phyloP scores from a whole-genome alignment of 2,888 invertebrate species.

The Chouioia cunea region DNA sequence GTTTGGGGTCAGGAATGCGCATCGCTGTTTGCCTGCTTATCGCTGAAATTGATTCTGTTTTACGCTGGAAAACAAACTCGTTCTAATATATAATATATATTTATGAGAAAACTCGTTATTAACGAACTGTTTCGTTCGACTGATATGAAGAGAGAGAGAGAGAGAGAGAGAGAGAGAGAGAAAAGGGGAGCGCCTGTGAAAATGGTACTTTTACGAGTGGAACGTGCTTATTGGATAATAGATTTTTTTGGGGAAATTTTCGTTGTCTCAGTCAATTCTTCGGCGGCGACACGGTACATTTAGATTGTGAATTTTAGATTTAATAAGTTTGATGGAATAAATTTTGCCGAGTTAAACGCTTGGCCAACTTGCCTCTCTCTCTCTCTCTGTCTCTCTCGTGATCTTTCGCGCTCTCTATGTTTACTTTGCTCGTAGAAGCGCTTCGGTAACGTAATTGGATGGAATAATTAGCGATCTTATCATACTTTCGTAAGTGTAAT shows the following conservation, averaged over 20 bases:
- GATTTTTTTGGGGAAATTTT: neutral
- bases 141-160: slow-evolving; percentile 23
- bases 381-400: neutral
- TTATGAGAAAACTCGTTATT: neutral
- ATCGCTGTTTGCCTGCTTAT: slow-evolving; percentile 4
- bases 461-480: no score
- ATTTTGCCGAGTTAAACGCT: slow-evolving; percentile 5
- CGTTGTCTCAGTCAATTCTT: neutral
- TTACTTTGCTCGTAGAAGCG: no score
- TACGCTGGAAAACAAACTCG: slow-evolving; percentile 32
- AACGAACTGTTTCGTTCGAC: slow-evolving; percentile 12
- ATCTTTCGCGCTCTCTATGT: neutral
- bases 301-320: slow-evolving; percentile 1
- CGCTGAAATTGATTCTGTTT: slow-evolving; percentile 38
- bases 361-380: neutral
- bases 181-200: neutral
- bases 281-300: slow-evolving; percentile 1
- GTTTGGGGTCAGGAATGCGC: slow-evolving; percentile 54
- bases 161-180: no score
- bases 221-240: slow-evolving; percentile 31
- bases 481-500: no score
- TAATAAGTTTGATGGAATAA: slow-evolving; percentile 21
- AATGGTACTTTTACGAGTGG: slow-evolving; percentile 13
- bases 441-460: no score
- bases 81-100: neutral